Evolutionary conservation across 1,140 invertebrate genomes (phyloP).

Genomic region (Phenacoccus solenopsis): DNA sequence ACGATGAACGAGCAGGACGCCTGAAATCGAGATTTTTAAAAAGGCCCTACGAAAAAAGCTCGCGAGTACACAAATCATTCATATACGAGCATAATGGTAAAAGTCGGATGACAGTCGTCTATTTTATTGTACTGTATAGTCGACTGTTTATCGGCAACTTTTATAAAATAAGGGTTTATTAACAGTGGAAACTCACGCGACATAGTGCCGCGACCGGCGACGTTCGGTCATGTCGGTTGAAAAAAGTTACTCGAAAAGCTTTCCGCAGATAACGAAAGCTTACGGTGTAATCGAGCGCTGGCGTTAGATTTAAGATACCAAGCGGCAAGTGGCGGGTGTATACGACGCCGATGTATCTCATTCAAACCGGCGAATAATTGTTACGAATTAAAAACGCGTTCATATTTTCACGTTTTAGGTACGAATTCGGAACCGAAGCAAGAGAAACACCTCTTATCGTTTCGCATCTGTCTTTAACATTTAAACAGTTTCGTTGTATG

Average conservation of each 20-base stretch:
- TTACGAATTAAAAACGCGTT: slow-evolving; percentile 4
- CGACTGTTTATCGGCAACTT: background rate
- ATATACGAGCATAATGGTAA: background rate
- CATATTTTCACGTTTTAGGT: slow-evolving; percentile 13
- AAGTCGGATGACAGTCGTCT: background rate
- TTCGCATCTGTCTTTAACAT: slow-evolving; percentile 8
- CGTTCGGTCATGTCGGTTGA: background rate
- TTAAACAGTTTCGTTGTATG: background rate
- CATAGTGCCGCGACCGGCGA: background rate
- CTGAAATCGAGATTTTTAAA: too few species aligned
- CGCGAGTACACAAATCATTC: background rate
- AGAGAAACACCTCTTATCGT: background rate
- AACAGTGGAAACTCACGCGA: background rate
- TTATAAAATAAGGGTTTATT: background rate
- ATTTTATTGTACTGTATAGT: background rate
- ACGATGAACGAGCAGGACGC: too few species aligned
- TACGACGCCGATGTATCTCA: background rate
- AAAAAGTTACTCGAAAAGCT: too few species aligned
- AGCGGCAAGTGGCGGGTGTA: too few species aligned
- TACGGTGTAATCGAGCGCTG: too few species aligned
- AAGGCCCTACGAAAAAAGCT: too few species aligned
- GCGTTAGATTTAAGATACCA: too few species aligned
- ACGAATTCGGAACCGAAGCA: background rate
- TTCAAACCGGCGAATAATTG: background rate
- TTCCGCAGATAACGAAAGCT: too few species aligned